These are phyloP conservation scores for Calephelis virginiensis DNA, from an alignment of 1,140 invertebrate species.

Conservation along the genomic window DNA sequence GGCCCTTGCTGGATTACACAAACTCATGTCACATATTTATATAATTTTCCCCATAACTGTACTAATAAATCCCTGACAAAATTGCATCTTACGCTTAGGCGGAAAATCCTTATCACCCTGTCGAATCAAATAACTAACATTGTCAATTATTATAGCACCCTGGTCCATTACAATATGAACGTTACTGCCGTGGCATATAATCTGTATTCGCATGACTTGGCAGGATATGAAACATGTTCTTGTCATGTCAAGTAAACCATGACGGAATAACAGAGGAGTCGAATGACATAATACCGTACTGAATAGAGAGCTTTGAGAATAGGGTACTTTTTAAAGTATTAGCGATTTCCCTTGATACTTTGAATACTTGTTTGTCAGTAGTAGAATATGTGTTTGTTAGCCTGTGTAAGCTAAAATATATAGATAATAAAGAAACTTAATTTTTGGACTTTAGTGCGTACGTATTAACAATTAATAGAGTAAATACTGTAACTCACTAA, in stretches of 20 bases:
- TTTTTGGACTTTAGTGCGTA: neutral
- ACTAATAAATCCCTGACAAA: conserved; percentile 16
- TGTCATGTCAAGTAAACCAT: conserved; percentile 17
- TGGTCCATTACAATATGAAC: neutral
- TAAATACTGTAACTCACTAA: no score
- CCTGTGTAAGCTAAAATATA: neutral
- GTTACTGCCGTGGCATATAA: conserved; percentile 19
- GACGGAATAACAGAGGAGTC: conserved; percentile 18
- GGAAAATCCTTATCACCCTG: conserved; percentile 13
- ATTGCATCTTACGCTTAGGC: conserved; percentile 15
- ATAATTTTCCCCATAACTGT: conserved; percentile 16
- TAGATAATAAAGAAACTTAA: neutral
- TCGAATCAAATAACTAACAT: conserved; percentile 15
- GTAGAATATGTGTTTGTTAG: neutral
- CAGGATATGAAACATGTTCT: conserved; percentile 9
- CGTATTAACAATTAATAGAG: no score
- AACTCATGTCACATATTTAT: neutral
- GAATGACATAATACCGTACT: conserved; percentile 16
- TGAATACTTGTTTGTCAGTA: conserved; percentile 13
- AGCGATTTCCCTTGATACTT: conserved; percentile 2
- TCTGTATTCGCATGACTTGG: conserved; percentile 16
- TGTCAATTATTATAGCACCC: conserved; percentile 5
- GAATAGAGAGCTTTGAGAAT: conserved; percentile 16
- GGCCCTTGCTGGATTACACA: no score
- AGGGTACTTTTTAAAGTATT: conserved; percentile 15